Conservation (phyloP, 2,797 vertebrate species). For the Eulemur coronatus region DNA sequence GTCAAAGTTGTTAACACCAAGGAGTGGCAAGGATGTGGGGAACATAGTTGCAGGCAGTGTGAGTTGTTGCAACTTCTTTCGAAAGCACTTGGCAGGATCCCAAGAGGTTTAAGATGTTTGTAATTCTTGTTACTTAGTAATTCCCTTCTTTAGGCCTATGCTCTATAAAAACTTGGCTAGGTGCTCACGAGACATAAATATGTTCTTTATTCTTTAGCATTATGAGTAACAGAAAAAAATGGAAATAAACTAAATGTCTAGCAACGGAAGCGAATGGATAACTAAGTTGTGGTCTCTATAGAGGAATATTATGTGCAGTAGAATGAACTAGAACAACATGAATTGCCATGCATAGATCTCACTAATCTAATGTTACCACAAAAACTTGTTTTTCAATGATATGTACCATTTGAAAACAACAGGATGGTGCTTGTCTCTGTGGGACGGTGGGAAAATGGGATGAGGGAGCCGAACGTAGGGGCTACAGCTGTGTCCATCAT, state of each 20-base stretch:
- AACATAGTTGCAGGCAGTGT: rapidly evolving
- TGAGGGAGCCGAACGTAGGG: neutral
- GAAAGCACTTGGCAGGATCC: neutral
- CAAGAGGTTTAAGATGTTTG: neutral
- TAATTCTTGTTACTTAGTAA: no score
- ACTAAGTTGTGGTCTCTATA: neutral
- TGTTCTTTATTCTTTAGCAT: neutral
- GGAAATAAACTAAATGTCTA: neutral
- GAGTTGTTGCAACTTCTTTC: rapidly evolving
- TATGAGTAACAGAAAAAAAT: neutral
- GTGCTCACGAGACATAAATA: neutral
- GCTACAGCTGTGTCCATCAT: neutral
- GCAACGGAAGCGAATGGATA: neutral
- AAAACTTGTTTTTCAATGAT: neutral
- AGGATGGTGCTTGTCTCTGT: neutral
- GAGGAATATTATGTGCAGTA: neutral
- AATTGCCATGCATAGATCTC: neutral
- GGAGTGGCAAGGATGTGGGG: neutral
- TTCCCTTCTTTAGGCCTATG: neutral
- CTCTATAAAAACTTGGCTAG: neutral
- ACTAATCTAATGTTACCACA: neutral
- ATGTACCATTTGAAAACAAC: neutral
- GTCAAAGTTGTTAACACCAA: neutral
- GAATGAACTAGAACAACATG: neutral
- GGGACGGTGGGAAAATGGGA: neutral